These are phyloP conservation scores for Gobio occitaniae DNA, from an alignment of 2,797 vertebrate species.

Conservation along the genomic window DNA sequence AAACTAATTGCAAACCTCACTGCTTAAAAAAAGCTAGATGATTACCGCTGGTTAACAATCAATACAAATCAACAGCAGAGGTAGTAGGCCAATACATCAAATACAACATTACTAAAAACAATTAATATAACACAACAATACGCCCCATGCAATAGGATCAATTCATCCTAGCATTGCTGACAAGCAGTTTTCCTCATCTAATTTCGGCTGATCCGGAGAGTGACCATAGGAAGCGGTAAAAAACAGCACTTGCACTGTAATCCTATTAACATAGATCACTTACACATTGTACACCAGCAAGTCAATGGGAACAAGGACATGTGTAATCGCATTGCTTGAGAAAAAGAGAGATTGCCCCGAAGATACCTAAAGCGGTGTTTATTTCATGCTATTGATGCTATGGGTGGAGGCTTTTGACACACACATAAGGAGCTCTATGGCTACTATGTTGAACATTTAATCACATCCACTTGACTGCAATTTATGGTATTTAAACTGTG, in stretches of 20 bases:
- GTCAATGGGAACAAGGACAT: conserved; percentile 69
- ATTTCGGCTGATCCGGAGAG: conserved; percentile 37
- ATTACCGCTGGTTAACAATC: not conserved
- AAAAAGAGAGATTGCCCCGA: conserved; percentile 73
- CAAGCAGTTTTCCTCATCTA: conserved; percentile 46
- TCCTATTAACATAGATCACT: conserved; percentile 76
- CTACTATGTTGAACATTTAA: conserved; percentile 10
- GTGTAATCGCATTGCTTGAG: conserved; percentile 75
- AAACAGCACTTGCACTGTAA: conserved; percentile 66
- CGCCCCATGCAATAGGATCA: not conserved
- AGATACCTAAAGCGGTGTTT: conserved; percentile 75
- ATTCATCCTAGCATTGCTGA: conserved; percentile 32
- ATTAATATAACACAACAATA: not conserved
- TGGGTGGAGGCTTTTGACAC: conserved; percentile 64
- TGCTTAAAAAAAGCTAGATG: not conserved
- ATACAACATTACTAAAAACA: not conserved
- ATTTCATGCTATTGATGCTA: conserved; percentile 74
- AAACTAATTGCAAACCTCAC: not conserved
- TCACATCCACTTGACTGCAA: conserved; percentile 19
- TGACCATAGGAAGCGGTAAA: conserved; percentile 59
- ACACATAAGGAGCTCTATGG: conserved; percentile 30
- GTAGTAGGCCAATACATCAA: not conserved
- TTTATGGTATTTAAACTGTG: conserved; percentile 25
- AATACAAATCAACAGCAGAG: not conserved
- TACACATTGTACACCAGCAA: conserved; percentile 70